These are phyloP conservation scores for Hippocampus mohnikei DNA, from an alignment of 2,113 vertebrate genomes.

Conservation along the genomic window DNA sequence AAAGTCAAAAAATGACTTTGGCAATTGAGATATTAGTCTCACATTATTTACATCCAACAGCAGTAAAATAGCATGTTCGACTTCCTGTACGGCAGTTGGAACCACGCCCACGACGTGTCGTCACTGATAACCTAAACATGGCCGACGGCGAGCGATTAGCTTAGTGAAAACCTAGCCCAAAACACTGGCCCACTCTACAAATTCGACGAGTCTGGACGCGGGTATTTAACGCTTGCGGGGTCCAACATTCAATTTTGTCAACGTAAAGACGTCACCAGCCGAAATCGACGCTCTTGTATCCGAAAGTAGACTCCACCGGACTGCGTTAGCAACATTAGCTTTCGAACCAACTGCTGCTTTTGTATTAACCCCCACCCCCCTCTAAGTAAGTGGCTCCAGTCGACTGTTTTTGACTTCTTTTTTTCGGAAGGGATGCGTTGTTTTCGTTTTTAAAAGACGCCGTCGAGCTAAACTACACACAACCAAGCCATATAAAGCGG, in stretches of 20 bases:
- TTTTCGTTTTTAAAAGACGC: not conserved
- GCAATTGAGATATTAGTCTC: too few relatives aligned
- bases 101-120: slow-evolving; percentile 1
- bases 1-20: too few relatives aligned
- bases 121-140: slow-evolving; percentile 56
- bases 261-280: too few relatives aligned
- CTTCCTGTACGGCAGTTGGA: slow-evolving; percentile 8
- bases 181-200: not conserved
- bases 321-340: slow-evolving; percentile 52
- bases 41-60: too few relatives aligned
- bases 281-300: not conserved
- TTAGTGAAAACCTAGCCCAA: not conserved
- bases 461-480: not conserved
- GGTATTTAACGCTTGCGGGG: not conserved
- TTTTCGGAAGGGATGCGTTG: not conserved
- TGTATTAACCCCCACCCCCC: too few relatives aligned
- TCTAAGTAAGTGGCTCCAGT: not conserved
- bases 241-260: not conserved
- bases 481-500: slow-evolving; percentile 7
- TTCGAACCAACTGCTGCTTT: slow-evolving; percentile 30
- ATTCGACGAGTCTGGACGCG: not conserved
- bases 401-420: too few relatives aligned
- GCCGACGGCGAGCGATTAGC: slow-evolving; percentile 42
- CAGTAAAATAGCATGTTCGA: too few relatives aligned
- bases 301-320: not conserved